These are phyloP conservation scores for Pseudolycoriella hygida DNA, from an alignment of 2,888 invertebrate genomes.

Conservation along the genomic window DNA sequence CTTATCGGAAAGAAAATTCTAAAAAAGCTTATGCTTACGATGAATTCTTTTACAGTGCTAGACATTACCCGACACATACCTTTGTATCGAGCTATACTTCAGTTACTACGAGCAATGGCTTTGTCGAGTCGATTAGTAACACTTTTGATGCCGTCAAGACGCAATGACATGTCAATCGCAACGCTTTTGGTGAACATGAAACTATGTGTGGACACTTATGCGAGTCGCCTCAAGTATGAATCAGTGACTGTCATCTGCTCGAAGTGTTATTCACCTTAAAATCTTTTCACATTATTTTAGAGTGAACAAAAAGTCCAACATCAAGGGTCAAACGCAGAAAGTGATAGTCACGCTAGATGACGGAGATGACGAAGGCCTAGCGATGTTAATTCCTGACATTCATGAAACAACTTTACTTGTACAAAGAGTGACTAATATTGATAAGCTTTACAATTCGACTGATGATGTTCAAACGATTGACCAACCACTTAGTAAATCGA, in stretches of 20 bases:
- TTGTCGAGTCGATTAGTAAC: slow-evolving; percentile 40
- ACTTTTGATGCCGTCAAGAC: slow-evolving; percentile 41
- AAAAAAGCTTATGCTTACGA: no score
- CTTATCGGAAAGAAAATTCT: no score
- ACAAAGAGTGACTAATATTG: slow-evolving; percentile 24
- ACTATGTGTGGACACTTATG: slow-evolving; percentile 81
- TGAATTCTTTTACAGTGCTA: no score
- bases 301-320: slow-evolving; percentile 41
- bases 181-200: slow-evolving; percentile 73
- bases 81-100: slow-evolving; percentile 70
- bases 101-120: slow-evolving; percentile 60
- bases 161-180: slow-evolving; percentile 37
- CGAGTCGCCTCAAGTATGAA: slow-evolving; percentile 58
- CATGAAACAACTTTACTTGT: slow-evolving; percentile 37
- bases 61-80: slow-evolving; percentile 96
- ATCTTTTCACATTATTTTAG: slow-evolving; percentile 25
- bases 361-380: slow-evolving; percentile 78
- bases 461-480: slow-evolving; percentile 24
- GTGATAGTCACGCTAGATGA: slow-evolving; percentile 36
- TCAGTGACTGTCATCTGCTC: neutral
- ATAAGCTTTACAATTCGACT: slow-evolving; percentile 14
- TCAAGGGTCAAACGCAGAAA: slow-evolving; percentile 28
- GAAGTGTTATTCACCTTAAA: neutral
- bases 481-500: slow-evolving; percentile 33
- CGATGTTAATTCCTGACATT: slow-evolving; percentile 77